Evolutionary conservation across 2,797 vertebrate genomes (phyloP), one percentile per base, ranked within the genome.

Genomic region (Pipistrellus pygmaeus): DNA sequence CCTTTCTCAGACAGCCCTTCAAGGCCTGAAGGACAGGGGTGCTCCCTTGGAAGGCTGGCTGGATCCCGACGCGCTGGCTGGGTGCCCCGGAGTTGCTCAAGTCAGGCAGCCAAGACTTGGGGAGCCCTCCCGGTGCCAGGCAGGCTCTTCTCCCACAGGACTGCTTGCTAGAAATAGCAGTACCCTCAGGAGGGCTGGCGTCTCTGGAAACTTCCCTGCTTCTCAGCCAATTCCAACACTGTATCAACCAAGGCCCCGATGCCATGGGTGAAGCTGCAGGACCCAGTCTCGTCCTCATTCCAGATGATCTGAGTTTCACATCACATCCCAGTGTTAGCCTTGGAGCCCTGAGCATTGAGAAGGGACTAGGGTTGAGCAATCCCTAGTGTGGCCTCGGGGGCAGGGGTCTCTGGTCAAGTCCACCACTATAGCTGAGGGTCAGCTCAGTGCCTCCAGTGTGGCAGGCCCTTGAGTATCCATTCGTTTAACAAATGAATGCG

Each of bases 201-300:
- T 20, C 35, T 88, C 82, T 55, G 69, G 90, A 85, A 80, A 86
- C 20, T 10, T 83, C 93, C 57, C 51, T 51, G 20, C 46, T 68
- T 53, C 80, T 55, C 80, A 7, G 30, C 11, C 12, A n/a, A 48
- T 92, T 41, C 73, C 41, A 23, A 30, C 75, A 72, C 20, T 21
- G 35, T 48, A 55, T 85, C 78, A 18, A 20, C 3, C n/a, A 27
- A 80, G 72, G 23, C 17, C 78, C 25, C 15, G 46, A 72, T 0
- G 0, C 57, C 80, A 30, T 15, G 41, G 20, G 25, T n/a, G 27
- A 76, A 32, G 20, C 75, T 78, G 35, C 27, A 57, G 62, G 46
- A 60, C 38, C 10, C 10, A 48, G 25, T 68, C 83, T 94, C 71
- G 0, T 27, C 30, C 48, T 82, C 30, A n/a, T 8, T 68, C 78